Percentiles rank a stretch among this genome's conserved stretches.
phyloP scores from a whole-genome alignment of 2,113 vertebrate species.

The Peromyscus californicus region DNA sequence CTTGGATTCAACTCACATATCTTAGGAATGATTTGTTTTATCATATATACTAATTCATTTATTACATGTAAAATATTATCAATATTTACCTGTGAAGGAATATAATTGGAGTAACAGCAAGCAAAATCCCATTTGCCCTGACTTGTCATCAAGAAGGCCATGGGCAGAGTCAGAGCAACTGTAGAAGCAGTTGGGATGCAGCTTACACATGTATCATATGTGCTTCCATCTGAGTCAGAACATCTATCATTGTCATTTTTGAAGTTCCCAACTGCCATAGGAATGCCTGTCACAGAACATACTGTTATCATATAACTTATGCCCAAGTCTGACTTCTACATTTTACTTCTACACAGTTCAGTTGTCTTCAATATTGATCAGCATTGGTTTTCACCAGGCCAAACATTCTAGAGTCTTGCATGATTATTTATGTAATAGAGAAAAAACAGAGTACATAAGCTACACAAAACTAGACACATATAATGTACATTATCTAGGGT shows the following conservation, averaged over 20 bases:
- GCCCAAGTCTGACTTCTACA: background rate
- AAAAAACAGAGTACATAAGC: background rate
- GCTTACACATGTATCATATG: rapidly evolving
- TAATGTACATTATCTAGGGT: background rate
- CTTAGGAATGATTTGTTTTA: background rate
- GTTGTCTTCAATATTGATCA: background rate
- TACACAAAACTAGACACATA: background rate
- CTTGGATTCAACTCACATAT: background rate
- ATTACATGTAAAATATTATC: background rate
- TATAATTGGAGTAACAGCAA: background rate
- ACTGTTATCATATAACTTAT: background rate
- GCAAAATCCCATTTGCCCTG: background rate
- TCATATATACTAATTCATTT: background rate
- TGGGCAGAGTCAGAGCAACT: background rate
- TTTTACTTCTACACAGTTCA: background rate
- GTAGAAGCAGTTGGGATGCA: background rate
- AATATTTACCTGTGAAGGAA: background rate
- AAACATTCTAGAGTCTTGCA: background rate
- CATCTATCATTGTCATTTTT: background rate
- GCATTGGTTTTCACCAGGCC: background rate
- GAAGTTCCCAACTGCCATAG: background rate
- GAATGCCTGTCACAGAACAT: background rate
- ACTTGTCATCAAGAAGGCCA: no score
- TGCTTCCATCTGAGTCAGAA: background rate
- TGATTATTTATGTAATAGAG: background rate